Conservation (phyloP, 2,113 vertebrate genomes). For the Tilapia sparmanii region DNA sequence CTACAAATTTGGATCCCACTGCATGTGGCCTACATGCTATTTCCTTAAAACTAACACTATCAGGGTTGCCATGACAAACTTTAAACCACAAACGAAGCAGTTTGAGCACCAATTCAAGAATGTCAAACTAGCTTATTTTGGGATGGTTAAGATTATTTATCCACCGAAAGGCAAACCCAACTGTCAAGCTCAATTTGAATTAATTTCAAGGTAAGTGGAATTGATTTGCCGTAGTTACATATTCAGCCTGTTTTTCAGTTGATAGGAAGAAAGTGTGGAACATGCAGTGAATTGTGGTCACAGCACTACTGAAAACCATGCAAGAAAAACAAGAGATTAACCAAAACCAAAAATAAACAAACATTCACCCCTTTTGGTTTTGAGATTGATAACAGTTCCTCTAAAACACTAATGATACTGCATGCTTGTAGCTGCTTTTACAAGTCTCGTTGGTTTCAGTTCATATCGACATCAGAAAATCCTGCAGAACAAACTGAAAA, state of each 20-base stretch:
- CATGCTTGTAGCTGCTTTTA: not conserved
- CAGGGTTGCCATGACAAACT: slow-evolving; percentile 11
- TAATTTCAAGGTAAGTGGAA: not conserved
- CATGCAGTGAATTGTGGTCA: not conserved
- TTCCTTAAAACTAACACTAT: not conserved
- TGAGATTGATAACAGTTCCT: not conserved
- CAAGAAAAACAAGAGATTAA: not conserved
- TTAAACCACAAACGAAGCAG: not conserved
- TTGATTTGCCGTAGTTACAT: not conserved
- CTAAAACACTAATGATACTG: not conserved
- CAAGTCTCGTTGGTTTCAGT: not conserved
- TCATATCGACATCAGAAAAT: not conserved
- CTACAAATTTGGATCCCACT: slow-evolving; percentile 1
- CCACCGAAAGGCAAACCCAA: not conserved
- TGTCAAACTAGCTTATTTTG: not conserved
- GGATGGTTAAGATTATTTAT: not conserved
- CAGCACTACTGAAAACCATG: not conserved
- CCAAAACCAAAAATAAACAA: not conserved
- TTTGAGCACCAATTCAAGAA: not conserved
- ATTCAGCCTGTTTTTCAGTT: not conserved
- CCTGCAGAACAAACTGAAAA: too few species aligned
- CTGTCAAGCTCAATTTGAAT: not conserved
- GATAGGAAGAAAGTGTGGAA: not conserved
- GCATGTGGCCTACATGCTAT: slow-evolving; percentile 34
- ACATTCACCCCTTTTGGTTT: not conserved